A percentile compares a stretch with the other conserved stretches of the same genome.
Conservation (phyloP, 2,797 vertebrate species). For the Semaprochilodus insignis region DNA sequence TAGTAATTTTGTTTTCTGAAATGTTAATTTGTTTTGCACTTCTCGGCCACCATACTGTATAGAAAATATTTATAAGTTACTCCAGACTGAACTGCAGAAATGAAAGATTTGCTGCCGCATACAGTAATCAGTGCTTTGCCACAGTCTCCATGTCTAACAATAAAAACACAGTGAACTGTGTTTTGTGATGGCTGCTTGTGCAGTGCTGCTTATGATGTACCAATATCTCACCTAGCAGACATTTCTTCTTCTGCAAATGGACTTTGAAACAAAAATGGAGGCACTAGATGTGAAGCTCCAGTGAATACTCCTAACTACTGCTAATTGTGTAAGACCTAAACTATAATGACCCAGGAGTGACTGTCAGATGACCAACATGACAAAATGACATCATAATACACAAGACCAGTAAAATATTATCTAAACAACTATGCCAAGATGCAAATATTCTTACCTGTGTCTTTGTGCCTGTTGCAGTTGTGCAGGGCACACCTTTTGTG, state of each 20-base stretch:
- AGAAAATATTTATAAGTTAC: not conserved
- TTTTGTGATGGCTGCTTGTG: too few relatives aligned
- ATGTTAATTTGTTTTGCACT: too few relatives aligned
- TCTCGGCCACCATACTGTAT: too few relatives aligned
- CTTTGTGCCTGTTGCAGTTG: not conserved
- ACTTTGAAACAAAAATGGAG: too few relatives aligned
- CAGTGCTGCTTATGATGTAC: too few relatives aligned
- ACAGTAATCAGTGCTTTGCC: not conserved
- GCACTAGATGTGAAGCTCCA: too few relatives aligned
- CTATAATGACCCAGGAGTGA: not conserved
- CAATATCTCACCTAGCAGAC: too few relatives aligned
- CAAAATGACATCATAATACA: not conserved
- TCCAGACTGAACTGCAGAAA: not conserved
- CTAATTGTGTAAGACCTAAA: not conserved
- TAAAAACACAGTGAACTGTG: too few relatives aligned
- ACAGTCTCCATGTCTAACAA: not conserved
- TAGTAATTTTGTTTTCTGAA: too few relatives aligned
- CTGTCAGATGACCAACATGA: not conserved
- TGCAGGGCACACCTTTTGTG: not conserved
- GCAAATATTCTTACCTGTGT: not conserved
- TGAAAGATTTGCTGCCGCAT: not conserved
- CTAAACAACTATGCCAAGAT: not conserved
- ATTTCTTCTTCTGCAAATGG: too few relatives aligned
- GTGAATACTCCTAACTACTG: not conserved
- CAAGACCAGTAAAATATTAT: not conserved